phyloP scores from a whole-genome alignment of 2,888 invertebrate genomes.

The Diabrotica balteata region DNA sequence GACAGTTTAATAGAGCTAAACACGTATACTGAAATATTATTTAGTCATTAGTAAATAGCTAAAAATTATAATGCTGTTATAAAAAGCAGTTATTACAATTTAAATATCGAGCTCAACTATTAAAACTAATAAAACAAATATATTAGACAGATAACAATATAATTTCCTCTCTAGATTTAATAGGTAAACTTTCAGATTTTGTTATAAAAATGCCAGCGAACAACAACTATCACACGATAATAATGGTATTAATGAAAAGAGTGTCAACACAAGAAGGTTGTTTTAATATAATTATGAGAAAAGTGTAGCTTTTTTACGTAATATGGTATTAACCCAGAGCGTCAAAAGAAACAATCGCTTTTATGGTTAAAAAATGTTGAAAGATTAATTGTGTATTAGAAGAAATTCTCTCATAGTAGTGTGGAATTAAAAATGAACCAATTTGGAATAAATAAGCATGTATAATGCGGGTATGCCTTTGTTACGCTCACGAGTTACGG shows the following conservation, averaged over 20 bases:
- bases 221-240: constrained; percentile 1
- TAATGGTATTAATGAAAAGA: neutral
- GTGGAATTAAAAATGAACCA: constrained; percentile 4
- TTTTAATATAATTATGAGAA: constrained; percentile 23
- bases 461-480: neutral
- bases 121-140: no score
- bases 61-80: no score
- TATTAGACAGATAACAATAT: no score
- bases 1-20: no score
- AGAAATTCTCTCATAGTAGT: constrained; percentile 14
- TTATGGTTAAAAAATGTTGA: constrained; percentile 17
- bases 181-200: constrained; percentile 3
- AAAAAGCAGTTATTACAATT: no score
- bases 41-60: no score
- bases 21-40: no score
- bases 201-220: constrained; percentile 6
- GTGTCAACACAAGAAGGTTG: constrained; percentile 10
- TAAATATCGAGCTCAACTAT: no score
- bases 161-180: no score
- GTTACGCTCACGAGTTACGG: neutral
- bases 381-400: constrained; percentile 15
- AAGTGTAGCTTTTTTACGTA: constrained; percentile 16
- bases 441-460: neutral
- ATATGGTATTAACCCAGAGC: constrained; percentile 17
- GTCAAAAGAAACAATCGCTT: constrained; percentile 10